Conservation (phyloP, 2,797 vertebrate genomes). For the Enoplosus armatus region DNA sequence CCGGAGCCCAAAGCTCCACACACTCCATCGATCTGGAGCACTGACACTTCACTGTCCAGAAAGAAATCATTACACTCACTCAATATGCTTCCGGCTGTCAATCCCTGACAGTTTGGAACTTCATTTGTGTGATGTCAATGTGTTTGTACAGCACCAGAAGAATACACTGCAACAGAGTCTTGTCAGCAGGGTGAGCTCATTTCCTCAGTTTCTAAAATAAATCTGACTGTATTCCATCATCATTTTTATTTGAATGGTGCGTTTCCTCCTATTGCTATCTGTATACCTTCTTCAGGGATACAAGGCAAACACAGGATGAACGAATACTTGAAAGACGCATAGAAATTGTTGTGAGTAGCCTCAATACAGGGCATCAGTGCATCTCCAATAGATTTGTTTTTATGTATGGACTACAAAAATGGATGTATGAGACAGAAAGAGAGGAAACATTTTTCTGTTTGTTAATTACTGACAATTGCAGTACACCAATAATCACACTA, state of each 20-base stretch:
- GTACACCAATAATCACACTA: too few species aligned
- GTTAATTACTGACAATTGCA: too few species aligned
- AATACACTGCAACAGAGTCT: not conserved
- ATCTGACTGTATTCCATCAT: too few species aligned
- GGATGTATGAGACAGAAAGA: too few species aligned
- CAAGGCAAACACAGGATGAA: not conserved
- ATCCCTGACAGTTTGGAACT: not conserved
- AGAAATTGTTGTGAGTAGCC: too few species aligned
- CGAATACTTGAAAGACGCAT: too few species aligned
- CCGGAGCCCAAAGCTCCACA: constrained; percentile 19
- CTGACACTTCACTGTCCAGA: constrained; percentile 22
- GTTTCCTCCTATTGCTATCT: not conserved
- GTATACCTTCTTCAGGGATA: not conserved
- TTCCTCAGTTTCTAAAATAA: too few species aligned
- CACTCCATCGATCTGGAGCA: constrained; percentile 29
- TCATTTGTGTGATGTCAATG: not conserved
- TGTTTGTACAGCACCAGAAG: not conserved
- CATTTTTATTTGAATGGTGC: not conserved
- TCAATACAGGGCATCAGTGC: too few species aligned
- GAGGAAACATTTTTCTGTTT: too few species aligned
- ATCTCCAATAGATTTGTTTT: too few species aligned
- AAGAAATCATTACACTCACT: constrained; percentile 30
- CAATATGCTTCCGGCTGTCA: not conserved
- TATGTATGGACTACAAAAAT: too few species aligned
- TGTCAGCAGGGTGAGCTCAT: too few species aligned